phyloP scores from a whole-genome alignment of 92 coral and sea anemone genomes.

The Umimayanthus kanabou region DNA sequence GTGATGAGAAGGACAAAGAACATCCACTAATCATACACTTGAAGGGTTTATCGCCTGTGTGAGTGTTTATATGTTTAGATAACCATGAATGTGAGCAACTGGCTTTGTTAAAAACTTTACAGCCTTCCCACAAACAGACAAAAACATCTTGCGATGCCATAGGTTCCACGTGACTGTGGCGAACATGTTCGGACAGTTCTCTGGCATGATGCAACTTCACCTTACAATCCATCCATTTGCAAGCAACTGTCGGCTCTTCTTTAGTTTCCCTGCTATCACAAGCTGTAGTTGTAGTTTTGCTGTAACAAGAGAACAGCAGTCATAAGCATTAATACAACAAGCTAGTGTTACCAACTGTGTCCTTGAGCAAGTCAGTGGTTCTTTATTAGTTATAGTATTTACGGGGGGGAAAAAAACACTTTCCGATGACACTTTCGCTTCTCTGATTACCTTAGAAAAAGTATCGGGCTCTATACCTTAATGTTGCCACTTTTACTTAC shows the following conservation, averaged over 20 bases:
- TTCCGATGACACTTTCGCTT: neutral
- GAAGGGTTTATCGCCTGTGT: constrained; percentile 95
- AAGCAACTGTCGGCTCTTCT: constrained; percentile 45
- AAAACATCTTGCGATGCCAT: constrained; percentile 87
- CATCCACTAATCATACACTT: constrained; percentile 97
- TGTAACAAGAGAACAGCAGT: constrained; percentile 11
- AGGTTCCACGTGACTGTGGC: constrained; percentile 85
- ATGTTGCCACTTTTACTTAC: constrained; percentile 37
- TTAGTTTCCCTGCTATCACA: constrained; percentile 8
- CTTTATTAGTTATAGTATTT: too few relatives aligned
- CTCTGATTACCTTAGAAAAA: neutral
- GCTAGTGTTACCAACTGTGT: neutral
- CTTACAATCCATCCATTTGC: constrained; percentile 79
- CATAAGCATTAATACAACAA: neutral
- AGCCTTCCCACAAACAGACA: constrained; percentile 96
- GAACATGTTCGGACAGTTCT: constrained; percentile 90
- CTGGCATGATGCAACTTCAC: constrained; percentile 29
- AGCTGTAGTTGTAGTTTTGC: constrained; percentile 38
- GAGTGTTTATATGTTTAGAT: constrained; percentile 91
- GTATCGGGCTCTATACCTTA: neutral
- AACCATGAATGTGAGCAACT: constrained; percentile 98
- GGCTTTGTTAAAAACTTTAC: constrained; percentile 96
- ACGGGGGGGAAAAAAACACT: neutral
- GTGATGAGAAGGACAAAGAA: constrained; percentile 86
- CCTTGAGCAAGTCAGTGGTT: neutral